These are phyloP conservation scores for Drosophila suboccidentalis DNA, from an alignment of 2,888 invertebrate species.

Conservation along the genomic window DNA sequence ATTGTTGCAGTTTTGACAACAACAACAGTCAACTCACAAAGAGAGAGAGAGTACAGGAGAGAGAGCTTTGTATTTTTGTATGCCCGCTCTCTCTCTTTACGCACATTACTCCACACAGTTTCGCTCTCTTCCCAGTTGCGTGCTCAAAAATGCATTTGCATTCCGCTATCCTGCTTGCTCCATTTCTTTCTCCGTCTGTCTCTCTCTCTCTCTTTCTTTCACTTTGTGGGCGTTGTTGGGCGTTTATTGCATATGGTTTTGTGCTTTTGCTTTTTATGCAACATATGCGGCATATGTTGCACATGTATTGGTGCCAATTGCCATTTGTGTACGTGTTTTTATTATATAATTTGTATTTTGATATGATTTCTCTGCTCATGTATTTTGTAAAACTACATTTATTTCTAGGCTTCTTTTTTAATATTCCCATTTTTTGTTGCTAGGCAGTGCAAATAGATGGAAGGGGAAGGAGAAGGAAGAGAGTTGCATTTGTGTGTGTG, in stretches of 20 bases:
- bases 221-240: constrained; percentile 57
- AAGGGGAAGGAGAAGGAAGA: too few relatives aligned
- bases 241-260: constrained; percentile 70
- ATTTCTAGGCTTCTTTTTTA: constrained; percentile 28
- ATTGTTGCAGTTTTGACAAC: constrained; percentile 73
- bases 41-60: constrained; percentile 2
- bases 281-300: constrained; percentile 68
- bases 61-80: constrained; percentile 31
- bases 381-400: constrained; percentile 52
- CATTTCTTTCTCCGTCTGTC: constrained; percentile 2
- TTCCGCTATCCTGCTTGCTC: constrained; percentile 33
- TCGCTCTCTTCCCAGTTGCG: constrained; percentile 14
- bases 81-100: constrained; percentile 26
- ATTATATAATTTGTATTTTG: constrained; percentile 75
- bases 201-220: not conserved
- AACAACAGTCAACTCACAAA: constrained; percentile 22
- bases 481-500: constrained; percentile 7
- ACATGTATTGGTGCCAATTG: constrained; percentile 9
- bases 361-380: constrained; percentile 55
- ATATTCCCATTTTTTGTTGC: constrained; percentile 49
- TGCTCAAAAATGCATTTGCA: constrained; percentile 53
- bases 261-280: constrained; percentile 70
- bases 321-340: constrained; percentile 42
- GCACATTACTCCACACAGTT: constrained; percentile 25
- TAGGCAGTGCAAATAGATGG: constrained; percentile 52